A percentile compares a stretch with the other conserved stretches of the same genome.
phyloP scores from a whole-genome alignment of 2,888 invertebrate genomes.

The Schrankia costaestrigalis region DNA sequence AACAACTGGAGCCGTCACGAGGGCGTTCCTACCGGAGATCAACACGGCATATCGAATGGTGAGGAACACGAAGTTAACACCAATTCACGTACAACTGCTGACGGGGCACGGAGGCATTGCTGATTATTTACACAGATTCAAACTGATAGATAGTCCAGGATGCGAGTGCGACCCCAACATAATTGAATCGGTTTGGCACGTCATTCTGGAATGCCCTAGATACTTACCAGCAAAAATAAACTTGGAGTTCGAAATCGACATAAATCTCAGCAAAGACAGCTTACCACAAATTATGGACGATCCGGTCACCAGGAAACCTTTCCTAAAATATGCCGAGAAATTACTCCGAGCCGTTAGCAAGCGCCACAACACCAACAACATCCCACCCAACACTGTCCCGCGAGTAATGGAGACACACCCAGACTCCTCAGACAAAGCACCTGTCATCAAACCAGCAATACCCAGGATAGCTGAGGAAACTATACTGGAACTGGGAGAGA shows the following conservation, averaged over 20 bases:
- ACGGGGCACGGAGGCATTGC: constrained; percentile 9
- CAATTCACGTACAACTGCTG: constrained; percentile 1
- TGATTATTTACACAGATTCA: constrained; percentile 5
- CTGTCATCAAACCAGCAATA: too few species aligned
- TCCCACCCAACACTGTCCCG: too few species aligned
- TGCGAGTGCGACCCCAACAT: constrained; percentile 7
- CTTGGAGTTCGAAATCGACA: background rate
- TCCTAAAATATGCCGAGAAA: background rate
- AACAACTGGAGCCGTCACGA: constrained; percentile 5
- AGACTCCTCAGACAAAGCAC: too few species aligned
- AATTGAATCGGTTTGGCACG: constrained; percentile 2
- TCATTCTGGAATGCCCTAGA: constrained; percentile 1
- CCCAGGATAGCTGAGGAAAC: background rate
- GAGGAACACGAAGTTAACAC: background rate
- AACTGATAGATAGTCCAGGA: constrained; percentile 3
- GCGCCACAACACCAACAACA: background rate
- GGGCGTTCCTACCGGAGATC: constrained; percentile 2
- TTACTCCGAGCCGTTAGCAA: background rate
- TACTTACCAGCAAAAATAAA: background rate
- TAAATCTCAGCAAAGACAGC: background rate
- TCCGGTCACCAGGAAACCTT: background rate
- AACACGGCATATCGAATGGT: constrained; percentile 2
- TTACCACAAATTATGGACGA: background rate
- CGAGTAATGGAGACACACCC: too few species aligned
- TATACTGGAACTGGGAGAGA: background rate